Conservation (phyloP, 1,140 invertebrate species). For the Drosophila athabasca region DNA sequence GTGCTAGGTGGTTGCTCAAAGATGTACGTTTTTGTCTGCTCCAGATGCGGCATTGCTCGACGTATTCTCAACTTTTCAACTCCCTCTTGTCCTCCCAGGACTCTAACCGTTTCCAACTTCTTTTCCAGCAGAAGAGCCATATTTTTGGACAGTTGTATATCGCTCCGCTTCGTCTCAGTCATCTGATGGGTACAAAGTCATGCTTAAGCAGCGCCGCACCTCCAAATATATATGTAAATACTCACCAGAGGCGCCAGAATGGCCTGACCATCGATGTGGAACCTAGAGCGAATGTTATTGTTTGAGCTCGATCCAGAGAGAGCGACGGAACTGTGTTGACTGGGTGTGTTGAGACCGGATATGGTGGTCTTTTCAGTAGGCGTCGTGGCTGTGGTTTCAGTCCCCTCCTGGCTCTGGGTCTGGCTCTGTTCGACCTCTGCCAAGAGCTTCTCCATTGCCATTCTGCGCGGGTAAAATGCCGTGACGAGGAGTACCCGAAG, state of each 20-base stretch:
- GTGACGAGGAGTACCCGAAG: background rate
- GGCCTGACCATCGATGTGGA: slow-evolving; percentile 86
- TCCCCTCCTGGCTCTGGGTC: background rate
- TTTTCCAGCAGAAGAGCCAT: slow-evolving; percentile 68
- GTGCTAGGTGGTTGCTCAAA: slow-evolving; percentile 45
- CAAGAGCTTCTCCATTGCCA: slow-evolving; percentile 53
- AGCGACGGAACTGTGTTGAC: slow-evolving; percentile 9
- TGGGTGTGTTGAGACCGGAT: too few species aligned
- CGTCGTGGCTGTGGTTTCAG: slow-evolving; percentile 18
- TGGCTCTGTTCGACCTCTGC: slow-evolving; percentile 33
- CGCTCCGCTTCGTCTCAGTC: slow-evolving; percentile 60
- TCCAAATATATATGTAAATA: slow-evolving; percentile 25
- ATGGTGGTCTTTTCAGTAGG: too few species aligned
- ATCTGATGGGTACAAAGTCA: slow-evolving; percentile 42
- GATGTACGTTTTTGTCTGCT: slow-evolving; percentile 58
- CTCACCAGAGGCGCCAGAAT: slow-evolving; percentile 87
- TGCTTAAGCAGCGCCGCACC: slow-evolving; percentile 41
- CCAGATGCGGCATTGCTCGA: slow-evolving; percentile 27
- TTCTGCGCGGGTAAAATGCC: slow-evolving; percentile 17
- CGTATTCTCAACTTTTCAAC: slow-evolving; percentile 5
- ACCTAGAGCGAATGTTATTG: slow-evolving; percentile 84
- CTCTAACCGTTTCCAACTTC: slow-evolving; percentile 32
- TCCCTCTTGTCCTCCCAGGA: slow-evolving; percentile 1
- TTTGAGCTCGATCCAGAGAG: background rate
- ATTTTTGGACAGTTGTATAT: slow-evolving; percentile 74